A percentile compares a stretch with the other conserved stretches of the same genome.
Conservation (phyloP, 2,113 vertebrate genomes). For the Actenoides lindsayi region DNA sequence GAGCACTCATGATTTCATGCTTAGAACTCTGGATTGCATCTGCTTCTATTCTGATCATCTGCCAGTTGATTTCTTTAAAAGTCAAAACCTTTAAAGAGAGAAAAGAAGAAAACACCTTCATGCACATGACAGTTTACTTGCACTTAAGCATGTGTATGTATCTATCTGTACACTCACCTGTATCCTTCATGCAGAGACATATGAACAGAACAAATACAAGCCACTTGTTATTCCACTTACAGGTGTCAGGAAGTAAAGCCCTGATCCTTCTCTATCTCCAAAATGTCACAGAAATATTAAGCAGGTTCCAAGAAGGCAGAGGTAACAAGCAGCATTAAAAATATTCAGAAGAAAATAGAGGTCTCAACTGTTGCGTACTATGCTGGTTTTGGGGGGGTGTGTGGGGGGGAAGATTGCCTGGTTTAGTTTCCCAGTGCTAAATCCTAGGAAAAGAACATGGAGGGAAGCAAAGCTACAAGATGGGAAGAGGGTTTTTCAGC, state of each 20-base stretch:
- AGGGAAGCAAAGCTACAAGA: background rate
- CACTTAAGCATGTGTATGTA: background rate
- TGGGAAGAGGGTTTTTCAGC: background rate
- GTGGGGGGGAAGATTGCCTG: background rate
- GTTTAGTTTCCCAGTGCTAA: background rate
- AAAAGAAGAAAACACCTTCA: background rate
- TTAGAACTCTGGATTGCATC: constrained; percentile 96
- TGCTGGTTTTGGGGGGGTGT: background rate
- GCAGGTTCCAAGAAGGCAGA: background rate
- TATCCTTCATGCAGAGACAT: background rate
- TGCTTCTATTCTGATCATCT: constrained; percentile 99
- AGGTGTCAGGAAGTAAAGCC: background rate
- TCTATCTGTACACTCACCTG: background rate
- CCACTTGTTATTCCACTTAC: background rate
- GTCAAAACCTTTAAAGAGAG: constrained; percentile 87
- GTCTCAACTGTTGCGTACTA: background rate
- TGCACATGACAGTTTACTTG: background rate
- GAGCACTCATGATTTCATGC: constrained; percentile 94
- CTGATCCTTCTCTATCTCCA: background rate
- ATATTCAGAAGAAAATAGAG: background rate
- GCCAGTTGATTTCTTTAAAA: constrained; percentile 99
- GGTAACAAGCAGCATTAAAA: background rate
- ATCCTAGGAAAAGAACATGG: background rate
- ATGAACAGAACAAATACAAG: background rate
- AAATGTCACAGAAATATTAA: background rate